These are phyloP conservation scores for Gorsachius magnificus DNA, from an alignment of 2,797 vertebrate species.

Conservation along the genomic window DNA sequence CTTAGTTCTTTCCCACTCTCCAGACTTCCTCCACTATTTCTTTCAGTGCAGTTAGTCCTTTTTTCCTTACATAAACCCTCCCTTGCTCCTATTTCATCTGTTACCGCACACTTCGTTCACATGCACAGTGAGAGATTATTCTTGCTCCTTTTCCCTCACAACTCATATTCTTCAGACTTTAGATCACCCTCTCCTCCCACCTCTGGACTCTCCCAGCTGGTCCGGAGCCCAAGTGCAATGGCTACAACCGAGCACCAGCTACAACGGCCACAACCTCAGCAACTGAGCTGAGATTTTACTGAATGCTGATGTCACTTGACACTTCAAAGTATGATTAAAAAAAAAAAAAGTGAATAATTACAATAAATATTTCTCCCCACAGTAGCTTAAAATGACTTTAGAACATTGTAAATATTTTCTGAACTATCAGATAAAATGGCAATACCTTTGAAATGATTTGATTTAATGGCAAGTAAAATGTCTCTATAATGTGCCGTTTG, in stretches of 20 bases:
- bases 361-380: not conserved
- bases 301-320: not conserved
- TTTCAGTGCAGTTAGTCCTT: not conserved
- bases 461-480: not conserved
- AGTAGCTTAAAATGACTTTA: not conserved
- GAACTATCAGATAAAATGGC: not conserved
- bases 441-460: not conserved
- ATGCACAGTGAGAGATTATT: not conserved
- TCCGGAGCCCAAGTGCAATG: not conserved
- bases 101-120: not conserved
- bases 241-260: not conserved
- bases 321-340: not conserved
- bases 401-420: not conserved
- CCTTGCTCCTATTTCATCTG: not conserved
- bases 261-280: not conserved
- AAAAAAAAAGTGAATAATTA: not conserved
- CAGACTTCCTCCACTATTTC: not conserved
- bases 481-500: not conserved
- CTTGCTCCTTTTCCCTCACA: not conserved
- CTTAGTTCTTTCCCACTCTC: not conserved
- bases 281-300: not conserved
- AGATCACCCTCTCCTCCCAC: accelerated
- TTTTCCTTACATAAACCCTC: not conserved
- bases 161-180: not conserved
- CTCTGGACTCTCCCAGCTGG: not conserved